Evolutionary conservation across 2,888 invertebrate species (phyloP).

Genomic region (Chloroclysta siterata): DNA sequence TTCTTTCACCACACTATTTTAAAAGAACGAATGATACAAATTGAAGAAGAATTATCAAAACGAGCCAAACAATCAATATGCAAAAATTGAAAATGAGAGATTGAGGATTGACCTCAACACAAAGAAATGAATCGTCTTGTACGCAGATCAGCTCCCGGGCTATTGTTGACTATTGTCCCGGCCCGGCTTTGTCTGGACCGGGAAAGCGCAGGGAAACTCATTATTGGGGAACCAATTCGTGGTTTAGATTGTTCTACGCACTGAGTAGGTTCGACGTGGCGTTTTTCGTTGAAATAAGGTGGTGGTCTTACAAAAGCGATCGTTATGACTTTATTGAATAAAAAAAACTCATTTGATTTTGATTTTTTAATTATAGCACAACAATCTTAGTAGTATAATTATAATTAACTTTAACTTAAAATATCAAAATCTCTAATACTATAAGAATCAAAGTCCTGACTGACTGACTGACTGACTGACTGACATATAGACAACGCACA

Average conservation of each 20-base stretch:
- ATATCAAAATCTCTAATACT: too few relatives aligned
- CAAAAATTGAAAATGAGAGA: conserved; percentile 37
- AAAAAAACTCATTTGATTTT: too few relatives aligned
- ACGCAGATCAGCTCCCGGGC: conserved; percentile 42
- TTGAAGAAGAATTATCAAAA: background rate
- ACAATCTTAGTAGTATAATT: too few relatives aligned
- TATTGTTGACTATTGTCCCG: conserved; percentile 47
- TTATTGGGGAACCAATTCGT: conserved; percentile 44
- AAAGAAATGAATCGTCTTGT: conserved; percentile 47
- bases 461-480: too few relatives aligned
- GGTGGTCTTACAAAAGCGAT: background rate
- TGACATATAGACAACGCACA: too few relatives aligned
- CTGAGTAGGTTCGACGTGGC: conserved; percentile 41
- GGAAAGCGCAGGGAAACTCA: conserved; percentile 48
- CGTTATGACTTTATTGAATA: background rate
- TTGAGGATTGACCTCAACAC: conserved; percentile 42
- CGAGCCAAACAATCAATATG: conserved; percentile 24
- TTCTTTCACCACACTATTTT: too few relatives aligned
- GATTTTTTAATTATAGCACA: too few relatives aligned
- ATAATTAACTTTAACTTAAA: too few relatives aligned
- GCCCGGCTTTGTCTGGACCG: conserved; percentile 32
- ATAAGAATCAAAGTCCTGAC: too few relatives aligned
- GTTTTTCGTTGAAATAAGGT: conserved; percentile 20
- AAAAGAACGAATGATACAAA: too few relatives aligned
- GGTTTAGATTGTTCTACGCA: conserved; percentile 46